Evolutionary conservation across 2,888 invertebrate species (phyloP), one percentile per base, ranked within the genome.

Genomic region (Amphimallon solstitiale): DNA sequence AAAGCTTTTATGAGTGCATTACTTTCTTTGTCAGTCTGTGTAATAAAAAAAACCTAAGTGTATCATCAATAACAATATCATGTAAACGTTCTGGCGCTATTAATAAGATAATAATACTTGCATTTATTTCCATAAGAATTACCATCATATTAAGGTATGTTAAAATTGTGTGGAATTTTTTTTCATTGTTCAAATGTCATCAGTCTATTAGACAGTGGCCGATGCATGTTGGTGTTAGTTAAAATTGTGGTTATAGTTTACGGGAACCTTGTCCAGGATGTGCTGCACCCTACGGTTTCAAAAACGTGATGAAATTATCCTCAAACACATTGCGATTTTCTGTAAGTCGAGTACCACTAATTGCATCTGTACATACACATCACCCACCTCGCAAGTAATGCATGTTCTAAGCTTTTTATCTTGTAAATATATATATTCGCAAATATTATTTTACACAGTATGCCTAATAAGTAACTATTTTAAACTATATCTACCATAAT

Each of bases 221-320:
- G 64, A 70, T 74, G 79, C 78, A 78, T 78, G 78, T 76, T 69
- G 72, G 73, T 78, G 76, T 77, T 77, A 77, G 77, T 73, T 72
- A 73, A 77, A 75, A 76, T 75, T 77, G 71, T 78, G 75, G 75
- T 82, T 83, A 78, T 82, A 92, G 92, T 84, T 86, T 92, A 81
- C 80, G 82, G 75, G 87, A 88, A 79, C 92, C 93, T 70, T 92
- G 92, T 77, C 78, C 84, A 56, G 89, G 88, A 69, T 99, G 98
- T 85, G 96, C 93, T 70, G 92, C 95, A 72, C 97, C 98, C 19
- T 99, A 98, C 83, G 97, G 98, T 77, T 99, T 92, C 86, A 91
- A 90, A 81, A 94, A 99, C 85, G 93, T 95, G 81, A 94, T 98
- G 93, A 88, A 88, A 75, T 88, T 98, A 73, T 95, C 93, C 79